Evolutionary conservation across 2,113 vertebrate species (phyloP), one percentile per base, ranked within the genome.

Genomic region (Enhydra lutris): DNA sequence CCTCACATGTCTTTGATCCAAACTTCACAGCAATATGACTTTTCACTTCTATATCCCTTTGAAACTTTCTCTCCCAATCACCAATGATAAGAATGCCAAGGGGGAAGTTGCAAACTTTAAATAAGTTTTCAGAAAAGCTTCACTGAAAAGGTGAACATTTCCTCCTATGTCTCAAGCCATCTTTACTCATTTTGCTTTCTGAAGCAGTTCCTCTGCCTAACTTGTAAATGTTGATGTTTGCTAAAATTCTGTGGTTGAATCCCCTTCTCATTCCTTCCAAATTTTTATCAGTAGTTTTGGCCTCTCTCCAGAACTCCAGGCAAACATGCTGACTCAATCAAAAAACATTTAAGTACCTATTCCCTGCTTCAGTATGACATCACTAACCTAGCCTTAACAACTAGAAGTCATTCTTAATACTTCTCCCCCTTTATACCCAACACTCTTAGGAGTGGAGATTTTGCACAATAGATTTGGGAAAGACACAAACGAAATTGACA

Each of bases 241-340:
- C 45, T 39, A 84, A n/a, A 45, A 89, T 61, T 61, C 47, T 94
- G 42, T 63, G 42, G 13, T 69, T 88, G 39, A 23, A 31, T 80
- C 63, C 21, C 94, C 42, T 90, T 88, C 50, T 81, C 50, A 50
- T 94, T 95, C 34, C n/a, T 97, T 92, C 31, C 23, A 94, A 57
- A 74, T 86, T 57, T 93, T 52, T 84, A 87, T 83, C 65, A 81
- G 12, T 65, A 92, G 52, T 34, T 71, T 81, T 45, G 36, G 76
- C 57, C 50, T 86, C 26, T 42, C 42, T 89, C 34, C 31, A 90
- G 61, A 91, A 87, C 55, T 86, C 36, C 23, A 90, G 74, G 13
- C 23, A 83, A 93, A 90, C 29, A 69, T 61, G 9, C 57, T 87
- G n/a, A 76, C 21, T 90, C 55, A 96, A 15, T 92, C 10, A 81